These are phyloP conservation scores for Liparis tanakae DNA, from an alignment of 2,797 vertebrate genomes.

Conservation along the genomic window DNA sequence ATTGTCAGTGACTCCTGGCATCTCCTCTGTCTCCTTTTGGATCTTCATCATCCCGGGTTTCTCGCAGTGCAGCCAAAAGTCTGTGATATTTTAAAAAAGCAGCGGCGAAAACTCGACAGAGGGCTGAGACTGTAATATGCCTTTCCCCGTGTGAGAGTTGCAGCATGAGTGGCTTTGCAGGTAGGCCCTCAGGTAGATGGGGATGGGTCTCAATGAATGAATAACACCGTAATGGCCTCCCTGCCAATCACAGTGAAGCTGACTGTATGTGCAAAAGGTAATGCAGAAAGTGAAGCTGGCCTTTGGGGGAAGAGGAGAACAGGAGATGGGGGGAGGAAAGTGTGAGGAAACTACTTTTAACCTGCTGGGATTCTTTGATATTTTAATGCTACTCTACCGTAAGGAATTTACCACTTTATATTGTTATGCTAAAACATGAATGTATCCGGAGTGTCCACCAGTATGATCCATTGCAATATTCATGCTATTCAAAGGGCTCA, in stretches of 20 bases:
- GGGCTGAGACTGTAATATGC: neutral
- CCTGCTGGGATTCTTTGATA: slow-evolving; percentile 37
- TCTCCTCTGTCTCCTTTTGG: slow-evolving; percentile 48
- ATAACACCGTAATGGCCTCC: slow-evolving; percentile 66
- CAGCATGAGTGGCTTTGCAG: slow-evolving; percentile 33
- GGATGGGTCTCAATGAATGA: slow-evolving; percentile 56
- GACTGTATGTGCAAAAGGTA: slow-evolving; percentile 32
- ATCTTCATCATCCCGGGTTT: slow-evolving; percentile 46
- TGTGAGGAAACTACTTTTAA: slow-evolving; percentile 37
- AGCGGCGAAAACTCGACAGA: neutral
- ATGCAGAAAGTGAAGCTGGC: slow-evolving; percentile 36
- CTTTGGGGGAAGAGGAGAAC: slow-evolving; percentile 4
- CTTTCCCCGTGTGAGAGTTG: slow-evolving; percentile 20
- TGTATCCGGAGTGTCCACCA: neutral
- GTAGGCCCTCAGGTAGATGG: slow-evolving; percentile 39
- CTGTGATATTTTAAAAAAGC: neutral
- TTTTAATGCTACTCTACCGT: slow-evolving; percentile 32
- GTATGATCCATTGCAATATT: slow-evolving; percentile 8
- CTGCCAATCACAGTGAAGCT: slow-evolving; percentile 66
- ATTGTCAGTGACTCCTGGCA: slow-evolving; percentile 61
- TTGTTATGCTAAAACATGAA: slow-evolving; percentile 41
- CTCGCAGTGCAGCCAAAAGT: neutral
- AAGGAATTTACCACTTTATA: neutral
- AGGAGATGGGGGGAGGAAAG: slow-evolving; percentile 12
- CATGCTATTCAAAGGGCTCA: neutral